phyloP scores from a whole-genome alignment of 2,113 vertebrate species.

The Hemicordylus capensis region DNA sequence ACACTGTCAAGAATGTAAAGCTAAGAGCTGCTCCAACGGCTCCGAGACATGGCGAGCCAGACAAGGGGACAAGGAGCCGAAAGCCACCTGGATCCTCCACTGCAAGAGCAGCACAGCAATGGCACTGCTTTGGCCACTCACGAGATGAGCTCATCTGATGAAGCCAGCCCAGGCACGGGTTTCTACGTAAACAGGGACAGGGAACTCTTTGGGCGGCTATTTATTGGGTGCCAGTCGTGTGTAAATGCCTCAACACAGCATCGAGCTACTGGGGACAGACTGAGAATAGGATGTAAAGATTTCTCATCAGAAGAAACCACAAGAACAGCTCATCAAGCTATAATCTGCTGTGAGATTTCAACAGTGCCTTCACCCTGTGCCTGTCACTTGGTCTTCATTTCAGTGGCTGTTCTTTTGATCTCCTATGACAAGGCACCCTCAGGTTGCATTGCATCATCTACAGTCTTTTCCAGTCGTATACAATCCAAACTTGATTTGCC shows the following conservation, averaged over 20 bases:
- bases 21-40: no score
- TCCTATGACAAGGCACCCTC: background rate
- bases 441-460: background rate
- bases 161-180: background rate
- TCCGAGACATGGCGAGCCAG: no score
- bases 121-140: no score
- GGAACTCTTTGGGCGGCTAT: background rate
- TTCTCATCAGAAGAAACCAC: background rate
- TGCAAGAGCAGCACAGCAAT: no score
- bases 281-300: background rate
- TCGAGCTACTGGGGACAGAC: no score
- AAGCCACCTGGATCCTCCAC: no score
- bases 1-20: no score
- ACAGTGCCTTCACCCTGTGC: background rate
- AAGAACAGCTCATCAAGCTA: background rate
- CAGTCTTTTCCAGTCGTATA: accelerated
- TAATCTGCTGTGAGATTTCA: background rate
- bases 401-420: background rate
- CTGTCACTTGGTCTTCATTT: background rate
- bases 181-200: background rate
- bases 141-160: no score
- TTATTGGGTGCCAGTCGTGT: background rate
- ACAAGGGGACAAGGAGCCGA: no score
- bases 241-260: background rate
- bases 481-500: conserved; percentile 15